A percentile compares a stretch with the other conserved stretches of the same genome.
phyloP scores from a whole-genome alignment of 2,888 invertebrate genomes.

The Nebria brevicollis region DNA sequence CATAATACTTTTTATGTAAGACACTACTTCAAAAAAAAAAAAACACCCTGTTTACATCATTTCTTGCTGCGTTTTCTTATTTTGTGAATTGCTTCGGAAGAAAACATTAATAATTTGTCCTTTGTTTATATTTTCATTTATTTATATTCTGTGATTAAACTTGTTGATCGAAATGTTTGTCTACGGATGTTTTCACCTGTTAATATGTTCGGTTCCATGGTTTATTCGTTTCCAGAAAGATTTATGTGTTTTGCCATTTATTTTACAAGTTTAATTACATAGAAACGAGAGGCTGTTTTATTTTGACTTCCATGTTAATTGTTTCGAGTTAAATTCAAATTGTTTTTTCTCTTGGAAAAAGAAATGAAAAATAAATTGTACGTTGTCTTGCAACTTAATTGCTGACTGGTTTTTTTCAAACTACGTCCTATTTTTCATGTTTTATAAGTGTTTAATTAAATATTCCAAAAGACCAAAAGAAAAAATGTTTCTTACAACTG shows the following conservation, averaged over 20 bases:
- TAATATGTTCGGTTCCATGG: too few species aligned
- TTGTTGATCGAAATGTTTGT: too few species aligned
- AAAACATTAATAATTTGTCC: too few species aligned
- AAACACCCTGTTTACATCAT: too few species aligned
- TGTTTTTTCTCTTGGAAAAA: neutral
- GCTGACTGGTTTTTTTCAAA: neutral
- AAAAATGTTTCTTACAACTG: too few species aligned
- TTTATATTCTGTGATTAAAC: too few species aligned
- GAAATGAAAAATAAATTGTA: neutral
- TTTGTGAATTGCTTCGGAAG: too few species aligned
- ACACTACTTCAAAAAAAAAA: neutral
- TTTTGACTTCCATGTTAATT: constrained; percentile 11
- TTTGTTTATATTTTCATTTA: too few species aligned
- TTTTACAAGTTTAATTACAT: constrained; percentile 13
- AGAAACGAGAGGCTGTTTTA: constrained; percentile 9
- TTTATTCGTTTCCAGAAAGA: neutral
- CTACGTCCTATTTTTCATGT: neutral
- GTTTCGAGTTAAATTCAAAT: neutral
- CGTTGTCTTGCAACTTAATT: neutral
- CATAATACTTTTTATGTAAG: neutral
- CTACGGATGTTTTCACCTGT: too few species aligned
- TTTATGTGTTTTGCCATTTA: neutral
- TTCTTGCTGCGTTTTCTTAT: too few species aligned
- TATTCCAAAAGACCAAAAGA: neutral
- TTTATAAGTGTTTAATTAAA: neutral